phyloP scores from a whole-genome alignment of 2,113 vertebrate species.

The Brachypodius melanocephalos region DNA sequence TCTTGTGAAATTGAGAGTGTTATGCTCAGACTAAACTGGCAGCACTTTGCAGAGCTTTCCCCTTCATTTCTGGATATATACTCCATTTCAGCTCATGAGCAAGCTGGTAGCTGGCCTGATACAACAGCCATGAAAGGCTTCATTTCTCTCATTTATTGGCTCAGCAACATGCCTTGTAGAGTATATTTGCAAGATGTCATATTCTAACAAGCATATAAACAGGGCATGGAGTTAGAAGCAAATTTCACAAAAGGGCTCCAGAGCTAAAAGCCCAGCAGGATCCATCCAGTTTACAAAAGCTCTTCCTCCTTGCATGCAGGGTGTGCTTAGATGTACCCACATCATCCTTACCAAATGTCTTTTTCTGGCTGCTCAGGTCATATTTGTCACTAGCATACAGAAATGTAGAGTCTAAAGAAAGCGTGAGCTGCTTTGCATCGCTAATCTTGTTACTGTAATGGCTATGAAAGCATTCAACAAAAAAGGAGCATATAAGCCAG shows the following conservation, averaged over 20 bases:
- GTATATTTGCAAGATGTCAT: slow-evolving; percentile 63
- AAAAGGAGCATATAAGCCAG: slow-evolving; percentile 61
- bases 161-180: slow-evolving; percentile 43
- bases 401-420: slow-evolving; percentile 59
- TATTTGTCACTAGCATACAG: slow-evolving; percentile 71
- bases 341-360: slow-evolving; percentile 61
- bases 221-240: slow-evolving; percentile 30
- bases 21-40: slow-evolving; percentile 17
- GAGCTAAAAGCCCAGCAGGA: slow-evolving; percentile 71
- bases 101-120: slow-evolving; percentile 32
- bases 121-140: slow-evolving; percentile 52
- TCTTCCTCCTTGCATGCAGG: slow-evolving; percentile 44
- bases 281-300: slow-evolving; percentile 69
- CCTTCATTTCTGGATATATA: slow-evolving; percentile 58
- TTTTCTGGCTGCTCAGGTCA: slow-evolving; percentile 76
- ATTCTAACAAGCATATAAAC: slow-evolving; percentile 66
- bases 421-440: slow-evolving; percentile 58
- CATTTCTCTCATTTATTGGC: slow-evolving; percentile 64
- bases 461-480: slow-evolving; percentile 63
- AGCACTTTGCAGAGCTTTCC: background rate
- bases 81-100: slow-evolving; percentile 43
- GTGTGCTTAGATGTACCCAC: slow-evolving; percentile 45
- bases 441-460: slow-evolving; percentile 79
- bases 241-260: slow-evolving; percentile 59
- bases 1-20: background rate